Percentiles rank a stretch among this genome's conserved stretches.
phyloP scores from a whole-genome alignment of 2,888 invertebrate genomes.

The Stenchaetothrips biformis region DNA sequence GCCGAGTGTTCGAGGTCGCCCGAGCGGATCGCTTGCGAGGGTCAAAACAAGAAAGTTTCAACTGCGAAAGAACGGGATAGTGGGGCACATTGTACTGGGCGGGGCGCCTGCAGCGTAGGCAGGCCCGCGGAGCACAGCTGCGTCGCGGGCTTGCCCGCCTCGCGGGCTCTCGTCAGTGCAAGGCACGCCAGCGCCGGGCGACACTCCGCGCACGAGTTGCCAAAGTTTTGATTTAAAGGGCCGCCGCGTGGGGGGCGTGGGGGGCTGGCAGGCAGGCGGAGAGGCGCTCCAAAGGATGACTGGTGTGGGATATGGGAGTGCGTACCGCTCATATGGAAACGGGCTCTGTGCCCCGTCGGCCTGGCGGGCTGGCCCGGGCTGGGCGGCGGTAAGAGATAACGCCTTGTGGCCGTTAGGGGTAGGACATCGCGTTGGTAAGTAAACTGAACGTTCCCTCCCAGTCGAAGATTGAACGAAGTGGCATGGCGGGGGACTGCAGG shows the following conservation, averaged over 20 bases:
- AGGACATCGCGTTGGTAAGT: background rate
- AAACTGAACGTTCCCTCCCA: slow-evolving; percentile 7
- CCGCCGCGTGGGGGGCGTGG: too few relatives aligned
- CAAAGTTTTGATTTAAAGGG: background rate
- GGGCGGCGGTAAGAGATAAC: background rate
- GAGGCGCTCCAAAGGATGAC: background rate
- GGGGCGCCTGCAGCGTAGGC: background rate
- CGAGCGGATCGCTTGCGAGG: too few relatives aligned
- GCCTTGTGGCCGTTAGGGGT: slow-evolving; percentile 9
- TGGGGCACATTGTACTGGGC: background rate
- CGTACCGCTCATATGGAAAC: background rate
- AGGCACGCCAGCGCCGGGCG: background rate
- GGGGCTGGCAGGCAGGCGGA: background rate
- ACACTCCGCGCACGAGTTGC: background rate
- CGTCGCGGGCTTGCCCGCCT: background rate
- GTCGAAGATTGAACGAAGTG: slow-evolving; percentile 15
- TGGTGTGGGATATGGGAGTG: background rate
- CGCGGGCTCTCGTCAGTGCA: background rate
- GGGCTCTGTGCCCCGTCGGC: background rate
- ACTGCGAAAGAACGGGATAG: background rate
- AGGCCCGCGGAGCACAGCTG: background rate
- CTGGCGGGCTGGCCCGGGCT: background rate
- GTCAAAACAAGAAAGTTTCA: too few relatives aligned
- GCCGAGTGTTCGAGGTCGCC: background rate
- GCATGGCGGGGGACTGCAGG: background rate